phyloP scores from a whole-genome alignment of 2,888 invertebrate species.

The Phragmatobia fuliginosa region DNA sequence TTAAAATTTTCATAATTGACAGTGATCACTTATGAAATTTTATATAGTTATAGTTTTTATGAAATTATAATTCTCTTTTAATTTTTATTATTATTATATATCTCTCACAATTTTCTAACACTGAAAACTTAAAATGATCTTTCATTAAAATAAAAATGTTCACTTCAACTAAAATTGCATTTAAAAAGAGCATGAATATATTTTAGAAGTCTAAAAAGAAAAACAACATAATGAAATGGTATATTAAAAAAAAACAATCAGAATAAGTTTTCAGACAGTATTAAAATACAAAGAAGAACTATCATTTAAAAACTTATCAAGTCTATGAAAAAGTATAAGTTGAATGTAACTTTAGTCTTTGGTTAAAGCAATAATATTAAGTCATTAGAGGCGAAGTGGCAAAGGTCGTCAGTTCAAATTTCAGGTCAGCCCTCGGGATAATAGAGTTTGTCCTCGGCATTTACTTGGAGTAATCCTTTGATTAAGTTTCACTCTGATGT shows the following conservation, averaged over 20 bases:
- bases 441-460: background rate
- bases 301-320: constrained; percentile 5
- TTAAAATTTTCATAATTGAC: too few species aligned
- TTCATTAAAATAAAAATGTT: background rate
- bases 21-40: too few species aligned
- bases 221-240: background rate
- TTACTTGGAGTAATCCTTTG: background rate
- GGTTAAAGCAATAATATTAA: constrained; percentile 1
- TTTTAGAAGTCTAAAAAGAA: background rate
- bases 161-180: background rate
- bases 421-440: constrained; percentile 7
- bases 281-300: background rate
- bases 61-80: too few species aligned
- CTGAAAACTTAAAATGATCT: background rate
- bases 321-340: constrained; percentile 3
- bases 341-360: constrained; percentile 5
- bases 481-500: background rate
- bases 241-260: background rate
- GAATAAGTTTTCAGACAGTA: background rate
- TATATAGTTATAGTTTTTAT: too few species aligned
- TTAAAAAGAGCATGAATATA: background rate
- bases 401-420: constrained; percentile 10
- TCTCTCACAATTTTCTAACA: background rate
- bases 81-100: too few species aligned
- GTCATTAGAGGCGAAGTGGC: background rate